These are phyloP conservation scores for Augochlorella aurata DNA, from an alignment of 2,888 invertebrate genomes.

Conservation along the genomic window DNA sequence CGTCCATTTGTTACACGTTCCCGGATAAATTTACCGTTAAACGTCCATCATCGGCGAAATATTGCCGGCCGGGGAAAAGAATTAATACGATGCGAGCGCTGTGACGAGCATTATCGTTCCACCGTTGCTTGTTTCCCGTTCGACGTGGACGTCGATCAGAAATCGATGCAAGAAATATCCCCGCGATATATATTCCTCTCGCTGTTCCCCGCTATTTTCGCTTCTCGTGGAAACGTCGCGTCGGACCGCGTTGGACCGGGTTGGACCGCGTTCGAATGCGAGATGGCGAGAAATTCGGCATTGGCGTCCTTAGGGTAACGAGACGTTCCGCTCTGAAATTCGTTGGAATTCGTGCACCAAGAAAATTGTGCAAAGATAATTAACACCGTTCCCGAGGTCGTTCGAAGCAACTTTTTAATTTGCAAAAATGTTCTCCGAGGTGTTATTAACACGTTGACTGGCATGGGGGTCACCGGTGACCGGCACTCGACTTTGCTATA, in stretches of 20 bases:
- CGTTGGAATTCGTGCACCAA: too few relatives aligned
- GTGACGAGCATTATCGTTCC: slow-evolving; percentile 1
- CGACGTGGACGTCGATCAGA: slow-evolving; percentile 6
- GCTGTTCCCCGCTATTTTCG: not conserved
- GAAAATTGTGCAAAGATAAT: too few relatives aligned
- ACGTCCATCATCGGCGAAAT: slow-evolving; percentile 15
- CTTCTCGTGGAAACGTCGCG: not conserved
- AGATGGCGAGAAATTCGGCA: not conserved
- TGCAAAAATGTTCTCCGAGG: not conserved
- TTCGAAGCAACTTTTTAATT: not conserved
- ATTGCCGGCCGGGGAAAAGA: not conserved
- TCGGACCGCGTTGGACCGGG: not conserved
- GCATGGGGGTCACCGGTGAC: too few relatives aligned
- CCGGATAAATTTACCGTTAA: slow-evolving; percentile 14
- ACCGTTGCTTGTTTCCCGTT: slow-evolving; percentile 3
- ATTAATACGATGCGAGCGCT: slow-evolving; percentile 8
- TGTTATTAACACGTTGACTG: too few relatives aligned
- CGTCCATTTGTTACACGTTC: slow-evolving; percentile 4
- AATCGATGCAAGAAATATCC: slow-evolving; percentile 2
- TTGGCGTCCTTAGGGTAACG: too few relatives aligned
- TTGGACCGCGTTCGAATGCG: not conserved
- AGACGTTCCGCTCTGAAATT: too few relatives aligned
- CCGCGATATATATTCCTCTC: not conserved
- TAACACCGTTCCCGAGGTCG: not conserved
- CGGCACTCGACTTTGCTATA: too few relatives aligned